Evolutionary conservation across 2,888 invertebrate species (phyloP).

Genomic region (Anarsia innoxiella): DNA sequence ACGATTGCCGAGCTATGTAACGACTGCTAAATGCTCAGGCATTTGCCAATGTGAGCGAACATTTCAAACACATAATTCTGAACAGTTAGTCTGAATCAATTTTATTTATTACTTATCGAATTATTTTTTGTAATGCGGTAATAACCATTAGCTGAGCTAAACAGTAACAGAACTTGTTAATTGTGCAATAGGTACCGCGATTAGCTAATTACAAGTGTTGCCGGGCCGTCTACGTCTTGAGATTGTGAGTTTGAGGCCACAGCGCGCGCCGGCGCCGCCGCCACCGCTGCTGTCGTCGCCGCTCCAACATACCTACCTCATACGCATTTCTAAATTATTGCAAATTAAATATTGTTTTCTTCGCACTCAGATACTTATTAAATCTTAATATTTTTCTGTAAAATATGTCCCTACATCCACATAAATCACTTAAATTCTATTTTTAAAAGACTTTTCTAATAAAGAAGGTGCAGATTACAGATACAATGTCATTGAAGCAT

Average conservation of each 20-base stretch:
- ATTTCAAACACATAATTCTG: conserved; percentile 3
- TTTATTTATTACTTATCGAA: conserved; percentile 1
- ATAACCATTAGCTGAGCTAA: conserved; percentile 5
- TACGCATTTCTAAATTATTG: too few relatives aligned
- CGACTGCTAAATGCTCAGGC: not conserved
- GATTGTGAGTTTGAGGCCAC: too few relatives aligned
- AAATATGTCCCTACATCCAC: too few relatives aligned
- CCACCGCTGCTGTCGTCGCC: conserved; percentile 1
- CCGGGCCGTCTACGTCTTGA: conserved; percentile 7
- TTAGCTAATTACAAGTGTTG: conserved; percentile 11
- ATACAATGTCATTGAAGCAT: too few relatives aligned
- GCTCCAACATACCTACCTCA: not conserved
- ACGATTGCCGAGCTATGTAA: conserved; percentile 6
- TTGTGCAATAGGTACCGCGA: conserved; percentile 8
- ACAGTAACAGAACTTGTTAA: conserved; percentile 6
- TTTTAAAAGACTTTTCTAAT: too few relatives aligned
- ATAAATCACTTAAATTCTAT: too few relatives aligned
- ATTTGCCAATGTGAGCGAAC: not conserved
- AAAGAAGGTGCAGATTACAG: too few relatives aligned
- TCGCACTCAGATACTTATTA: too few relatives aligned
- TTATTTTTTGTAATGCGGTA: conserved; percentile 1
- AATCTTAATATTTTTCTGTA: too few relatives aligned
- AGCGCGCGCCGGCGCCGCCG: not conserved
- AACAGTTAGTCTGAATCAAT: conserved; percentile 1
- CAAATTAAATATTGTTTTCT: too few relatives aligned